Base-by-base conservation (phyloP, 2,888 invertebrate genomes). In the Conistra vaccinii region DNA sequence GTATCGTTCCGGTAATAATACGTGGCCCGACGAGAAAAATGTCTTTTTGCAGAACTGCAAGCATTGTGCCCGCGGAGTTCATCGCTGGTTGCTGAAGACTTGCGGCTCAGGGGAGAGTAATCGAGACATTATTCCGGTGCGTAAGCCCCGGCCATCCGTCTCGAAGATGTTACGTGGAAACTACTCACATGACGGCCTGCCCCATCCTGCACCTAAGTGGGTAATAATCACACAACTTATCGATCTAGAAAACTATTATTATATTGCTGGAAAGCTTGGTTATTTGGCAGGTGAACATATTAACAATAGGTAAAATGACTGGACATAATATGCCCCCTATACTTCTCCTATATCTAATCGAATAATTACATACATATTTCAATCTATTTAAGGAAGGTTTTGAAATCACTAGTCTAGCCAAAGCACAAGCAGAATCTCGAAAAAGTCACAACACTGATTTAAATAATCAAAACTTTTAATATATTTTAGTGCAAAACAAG, bases 61-160 rank as follows among this genome's bases (percentile, higher is more conserved):
- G n/a, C 32, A 10, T 35, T 10, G 1, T 35, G 17, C 32, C 53
- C 17, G 32, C 66, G 10, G 2, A 10, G 3, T 26, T n/a, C 3
- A 10, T 57, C 84, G 83, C 85, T 76, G 1, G 17, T 32, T 69
- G 82, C 86, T 82, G 80, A 45, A 84, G 51, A 74, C 78, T 91
- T 91, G 77, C 17, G 69, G 69, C 88, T 72, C 62, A 79, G 68
- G 78, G 80, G 85, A 86, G 85, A 87, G 92, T 93, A 94, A 94
- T 94, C 93, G 93, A 92, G 93, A 92, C 92, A 94, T 95, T 94
- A 95, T 94, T 94, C 92, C 94, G 91, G 91, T 92, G 91, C 90
- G 92, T 93, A 91, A 91, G 91, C 87, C 87, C 90, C 92, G 90
- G 90, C 92, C 91, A 91, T 89, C 90, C 91, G 85, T 90, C 89